These are phyloP conservation scores for Brachymystax lenok DNA, from an alignment of 2,797 vertebrate genomes.

Conservation along the genomic window DNA sequence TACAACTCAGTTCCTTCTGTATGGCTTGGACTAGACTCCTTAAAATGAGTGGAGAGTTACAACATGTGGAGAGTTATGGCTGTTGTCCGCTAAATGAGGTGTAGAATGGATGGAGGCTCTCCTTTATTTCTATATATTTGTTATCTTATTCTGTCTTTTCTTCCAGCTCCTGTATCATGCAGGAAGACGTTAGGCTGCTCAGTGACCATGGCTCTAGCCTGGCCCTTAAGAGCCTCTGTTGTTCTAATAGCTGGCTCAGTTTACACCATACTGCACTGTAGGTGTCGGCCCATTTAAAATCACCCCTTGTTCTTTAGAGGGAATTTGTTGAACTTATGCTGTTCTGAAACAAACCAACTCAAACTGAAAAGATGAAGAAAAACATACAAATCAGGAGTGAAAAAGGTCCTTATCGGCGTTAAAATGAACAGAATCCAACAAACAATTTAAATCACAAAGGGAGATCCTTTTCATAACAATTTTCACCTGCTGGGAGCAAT, in stretches of 20 bases:
- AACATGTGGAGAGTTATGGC: conserved; percentile 26
- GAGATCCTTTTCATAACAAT: conserved; percentile 12
- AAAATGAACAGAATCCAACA: conserved; percentile 25
- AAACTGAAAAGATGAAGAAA: conserved; percentile 14
- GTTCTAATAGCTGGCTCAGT: conserved; percentile 31
- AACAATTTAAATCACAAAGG: conserved; percentile 28
- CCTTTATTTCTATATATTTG: conserved; percentile 12
- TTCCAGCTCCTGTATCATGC: conserved; percentile 29
- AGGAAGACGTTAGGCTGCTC: conserved; percentile 36
- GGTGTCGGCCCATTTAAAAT: conserved; percentile 42
- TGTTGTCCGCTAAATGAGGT: conserved; percentile 33
- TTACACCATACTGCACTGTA: conserved; percentile 21
- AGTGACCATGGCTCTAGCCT: conserved; percentile 16
- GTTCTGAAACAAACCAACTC: conserved; percentile 25
- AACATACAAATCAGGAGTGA: conserved; percentile 32
- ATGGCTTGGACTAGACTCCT: conserved; percentile 12
- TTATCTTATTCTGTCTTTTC: conserved; percentile 7
- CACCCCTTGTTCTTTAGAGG: conserved; percentile 23
- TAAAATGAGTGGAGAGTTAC: conserved; percentile 10
- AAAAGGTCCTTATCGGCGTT: conserved; percentile 36
- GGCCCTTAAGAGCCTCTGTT: conserved; percentile 23
- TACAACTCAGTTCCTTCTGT: conserved; percentile 18
- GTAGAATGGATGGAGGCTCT: conserved; percentile 13
- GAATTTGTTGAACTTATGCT: neutral
- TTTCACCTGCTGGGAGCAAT: conserved; percentile 13